phyloP scores from a whole-genome alignment of 2,797 vertebrate genomes.

The Anguilla anguilla region DNA sequence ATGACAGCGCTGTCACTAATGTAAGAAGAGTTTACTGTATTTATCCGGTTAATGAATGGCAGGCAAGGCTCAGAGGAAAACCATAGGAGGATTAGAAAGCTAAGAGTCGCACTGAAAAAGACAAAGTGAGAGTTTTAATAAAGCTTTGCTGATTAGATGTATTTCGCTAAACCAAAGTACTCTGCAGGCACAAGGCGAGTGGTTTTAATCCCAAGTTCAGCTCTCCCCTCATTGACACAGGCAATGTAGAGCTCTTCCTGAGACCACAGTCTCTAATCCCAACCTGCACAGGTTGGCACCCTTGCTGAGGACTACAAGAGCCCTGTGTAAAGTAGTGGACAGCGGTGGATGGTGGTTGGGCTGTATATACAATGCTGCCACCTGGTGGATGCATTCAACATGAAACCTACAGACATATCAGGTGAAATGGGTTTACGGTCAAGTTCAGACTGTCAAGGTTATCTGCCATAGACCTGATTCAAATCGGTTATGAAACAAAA shows the following conservation, averaged over 20 bases:
- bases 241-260: neutral
- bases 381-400: constrained; percentile 8
- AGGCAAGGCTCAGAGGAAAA: neutral
- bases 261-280: neutral
- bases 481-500: neutral
- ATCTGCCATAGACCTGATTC: too few species aligned
- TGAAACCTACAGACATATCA: neutral
- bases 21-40: neutral
- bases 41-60: neutral
- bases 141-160: constrained; percentile 29
- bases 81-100: constrained; percentile 21
- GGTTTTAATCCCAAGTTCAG: neutral
- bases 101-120: constrained; percentile 15
- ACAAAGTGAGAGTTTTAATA: constrained; percentile 30
- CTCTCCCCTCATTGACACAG: constrained; percentile 4
- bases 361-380: constrained; percentile 9
- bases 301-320: neutral
- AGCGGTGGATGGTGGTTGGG: neutral
- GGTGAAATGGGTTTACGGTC: neutral
- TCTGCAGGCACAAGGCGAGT: neutral
- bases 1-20: neutral
- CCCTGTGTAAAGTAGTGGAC: neutral
- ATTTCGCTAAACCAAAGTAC: constrained; percentile 2
- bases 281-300: neutral
- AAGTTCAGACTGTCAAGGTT: neutral